These are phyloP conservation scores for Epinephelus moara DNA, from an alignment of 2,113 vertebrate genomes.

Conservation along the genomic window DNA sequence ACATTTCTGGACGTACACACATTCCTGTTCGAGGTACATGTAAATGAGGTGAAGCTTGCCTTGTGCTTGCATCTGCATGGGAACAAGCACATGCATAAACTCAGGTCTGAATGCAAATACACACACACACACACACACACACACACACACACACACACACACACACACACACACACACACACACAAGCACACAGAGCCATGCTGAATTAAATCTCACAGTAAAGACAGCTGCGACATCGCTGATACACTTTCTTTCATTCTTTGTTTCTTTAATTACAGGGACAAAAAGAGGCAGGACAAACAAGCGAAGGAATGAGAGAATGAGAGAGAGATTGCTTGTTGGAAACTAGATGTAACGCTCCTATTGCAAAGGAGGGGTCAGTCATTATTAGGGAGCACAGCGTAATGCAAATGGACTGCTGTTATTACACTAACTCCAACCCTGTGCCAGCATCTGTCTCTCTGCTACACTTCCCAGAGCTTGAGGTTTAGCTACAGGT, in stretches of 20 bases:
- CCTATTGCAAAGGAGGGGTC: slow-evolving; percentile 22
- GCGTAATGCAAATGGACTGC: slow-evolving; percentile 3
- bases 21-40: not conserved
- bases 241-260: slow-evolving; percentile 41
- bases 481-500: not conserved
- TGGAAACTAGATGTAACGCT: slow-evolving; percentile 33
- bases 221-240: slow-evolving; percentile 46
- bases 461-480: not conserved
- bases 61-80: slow-evolving; percentile 17
- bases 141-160: slow-evolving; percentile 21
- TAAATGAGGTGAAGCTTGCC: not conserved
- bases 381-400: slow-evolving; percentile 29
- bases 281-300: slow-evolving; percentile 32
- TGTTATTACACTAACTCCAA: not conserved
- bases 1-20: not conserved
- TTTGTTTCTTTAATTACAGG: slow-evolving; percentile 63
- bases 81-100: not conserved
- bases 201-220: slow-evolving; percentile 31
- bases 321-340: not conserved
- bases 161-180: slow-evolving; percentile 19
- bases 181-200: not conserved
- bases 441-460: not conserved
- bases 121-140: slow-evolving; percentile 24
- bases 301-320: not conserved
- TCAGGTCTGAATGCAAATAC: not conserved